Evolutionary conservation across 2,797 vertebrate genomes (phyloP).

Genomic region (Myoxocephalus aenaeus): DNA sequence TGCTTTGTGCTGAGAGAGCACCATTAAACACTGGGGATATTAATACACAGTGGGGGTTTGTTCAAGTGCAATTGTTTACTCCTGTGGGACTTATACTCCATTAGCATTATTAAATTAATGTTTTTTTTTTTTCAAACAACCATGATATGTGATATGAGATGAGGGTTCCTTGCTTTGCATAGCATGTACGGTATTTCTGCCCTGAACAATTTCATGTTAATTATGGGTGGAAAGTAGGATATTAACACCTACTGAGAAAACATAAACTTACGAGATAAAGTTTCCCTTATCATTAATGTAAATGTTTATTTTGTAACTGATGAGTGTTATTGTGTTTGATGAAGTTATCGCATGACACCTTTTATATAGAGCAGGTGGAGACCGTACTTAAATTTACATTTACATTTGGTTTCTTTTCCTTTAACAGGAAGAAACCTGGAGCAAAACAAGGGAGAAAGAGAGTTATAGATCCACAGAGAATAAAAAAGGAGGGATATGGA

Average conservation of each 20-base stretch:
- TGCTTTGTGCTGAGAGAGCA: neutral
- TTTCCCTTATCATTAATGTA: neutral
- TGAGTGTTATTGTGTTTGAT: neutral
- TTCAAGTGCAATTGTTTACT: slow-evolving; percentile 9
- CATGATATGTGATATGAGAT: neutral
- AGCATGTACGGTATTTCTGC: neutral
- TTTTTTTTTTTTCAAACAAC: neutral
- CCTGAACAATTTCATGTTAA: neutral
- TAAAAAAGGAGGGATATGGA: neutral
- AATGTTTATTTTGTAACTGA: neutral
- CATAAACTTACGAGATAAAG: neutral
- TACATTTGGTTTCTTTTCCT: too few species aligned
- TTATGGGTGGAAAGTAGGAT: neutral
- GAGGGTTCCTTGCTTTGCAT: neutral
- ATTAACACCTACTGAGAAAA: neutral
- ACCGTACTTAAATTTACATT: neutral
- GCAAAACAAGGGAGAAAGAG: neutral
- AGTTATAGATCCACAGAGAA: slow-evolving; percentile 13
- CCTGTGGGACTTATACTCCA: slow-evolving; percentile 35
- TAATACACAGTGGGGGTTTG: slow-evolving; percentile 29
- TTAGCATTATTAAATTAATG: slow-evolving; percentile 51
- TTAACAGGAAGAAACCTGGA: too few species aligned
- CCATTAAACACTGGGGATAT: slow-evolving; percentile 63
- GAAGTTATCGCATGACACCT: neutral
- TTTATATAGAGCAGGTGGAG: neutral